These are phyloP conservation scores for Acromyrmex echinatior DNA, from an alignment of 1,140 invertebrate genomes.

Conservation along the genomic window DNA sequence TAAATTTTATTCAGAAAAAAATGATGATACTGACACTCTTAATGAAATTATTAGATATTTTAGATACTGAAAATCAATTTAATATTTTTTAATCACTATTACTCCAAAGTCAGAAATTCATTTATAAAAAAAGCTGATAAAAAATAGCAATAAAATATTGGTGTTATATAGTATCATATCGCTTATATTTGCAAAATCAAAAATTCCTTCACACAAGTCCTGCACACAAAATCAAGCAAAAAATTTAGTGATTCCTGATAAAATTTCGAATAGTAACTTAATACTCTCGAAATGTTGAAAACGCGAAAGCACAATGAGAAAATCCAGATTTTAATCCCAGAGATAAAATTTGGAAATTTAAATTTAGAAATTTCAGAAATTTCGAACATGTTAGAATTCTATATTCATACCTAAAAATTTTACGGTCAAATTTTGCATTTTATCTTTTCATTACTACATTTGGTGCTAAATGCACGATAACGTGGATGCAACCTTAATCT, in stretches of 20 bases:
- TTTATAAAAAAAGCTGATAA: not conserved
- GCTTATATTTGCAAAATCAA: not conserved
- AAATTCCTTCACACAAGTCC: too few relatives aligned
- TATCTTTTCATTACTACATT: not conserved
- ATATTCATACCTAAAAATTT: not conserved
- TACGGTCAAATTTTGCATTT: not conserved
- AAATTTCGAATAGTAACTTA: not conserved
- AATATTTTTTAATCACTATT: not conserved
- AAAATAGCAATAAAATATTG: not conserved
- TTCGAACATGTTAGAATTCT: not conserved
- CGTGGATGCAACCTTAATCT: not conserved
- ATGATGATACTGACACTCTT: not conserved
- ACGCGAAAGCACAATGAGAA: not conserved
- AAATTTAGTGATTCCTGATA: too few relatives aligned
- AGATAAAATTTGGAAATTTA: conserved; percentile 8
- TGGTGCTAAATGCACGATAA: not conserved
- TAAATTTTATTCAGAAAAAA: not conserved
- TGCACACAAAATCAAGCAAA: not conserved
- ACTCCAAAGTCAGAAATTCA: not conserved
- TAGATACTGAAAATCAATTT: not conserved
- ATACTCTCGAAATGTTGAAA: not conserved
- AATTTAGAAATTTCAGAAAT: not conserved
- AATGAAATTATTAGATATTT: not conserved
- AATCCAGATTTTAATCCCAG: not conserved
- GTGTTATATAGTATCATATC: not conserved